Conservation (phyloP, 2,113 vertebrate genomes). For the Excalfactoria chinensis region DNA sequence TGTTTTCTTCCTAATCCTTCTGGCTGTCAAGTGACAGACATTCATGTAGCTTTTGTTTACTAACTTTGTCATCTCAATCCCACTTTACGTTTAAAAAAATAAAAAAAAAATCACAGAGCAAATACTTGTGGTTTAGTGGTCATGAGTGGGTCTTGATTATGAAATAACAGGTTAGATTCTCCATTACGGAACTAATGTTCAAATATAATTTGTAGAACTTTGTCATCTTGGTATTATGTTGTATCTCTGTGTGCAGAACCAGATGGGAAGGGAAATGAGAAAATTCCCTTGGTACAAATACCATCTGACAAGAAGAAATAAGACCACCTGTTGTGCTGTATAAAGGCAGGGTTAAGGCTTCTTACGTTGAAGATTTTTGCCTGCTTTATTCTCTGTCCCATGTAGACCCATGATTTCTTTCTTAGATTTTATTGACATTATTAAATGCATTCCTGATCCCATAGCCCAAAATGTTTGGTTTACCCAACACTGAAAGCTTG, state of each 20-base stretch:
- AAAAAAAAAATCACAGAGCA: not conserved
- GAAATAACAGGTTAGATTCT: not conserved
- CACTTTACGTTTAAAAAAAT: not conserved
- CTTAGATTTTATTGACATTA: not conserved
- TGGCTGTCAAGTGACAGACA: not conserved
- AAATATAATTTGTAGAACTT: not conserved
- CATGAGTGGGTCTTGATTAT: not conserved
- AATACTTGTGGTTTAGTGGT: not conserved
- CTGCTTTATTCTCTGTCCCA: not conserved
- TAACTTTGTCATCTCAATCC: not conserved
- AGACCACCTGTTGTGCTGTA: slow-evolving; percentile 36
- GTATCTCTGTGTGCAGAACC: not conserved
- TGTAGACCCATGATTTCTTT: not conserved
- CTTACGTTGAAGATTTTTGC: not conserved
- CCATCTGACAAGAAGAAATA: slow-evolving; percentile 53
- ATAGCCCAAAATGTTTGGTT: slow-evolving; percentile 2
- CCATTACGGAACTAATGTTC: not conserved
- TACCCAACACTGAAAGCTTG: slow-evolving; percentile 16
- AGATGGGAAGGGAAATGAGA: slow-evolving; percentile 33
- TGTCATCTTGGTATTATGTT: slow-evolving; percentile 25
- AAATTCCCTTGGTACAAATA: slow-evolving; percentile 54
- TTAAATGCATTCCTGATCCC: not conserved
- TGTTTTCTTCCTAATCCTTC: not conserved
- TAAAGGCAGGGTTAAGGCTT: slow-evolving; percentile 9
- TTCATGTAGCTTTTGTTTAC: not conserved